Evolutionary conservation across 2,113 vertebrate species (phyloP).

Genomic region (Osmerus mordax): DNA sequence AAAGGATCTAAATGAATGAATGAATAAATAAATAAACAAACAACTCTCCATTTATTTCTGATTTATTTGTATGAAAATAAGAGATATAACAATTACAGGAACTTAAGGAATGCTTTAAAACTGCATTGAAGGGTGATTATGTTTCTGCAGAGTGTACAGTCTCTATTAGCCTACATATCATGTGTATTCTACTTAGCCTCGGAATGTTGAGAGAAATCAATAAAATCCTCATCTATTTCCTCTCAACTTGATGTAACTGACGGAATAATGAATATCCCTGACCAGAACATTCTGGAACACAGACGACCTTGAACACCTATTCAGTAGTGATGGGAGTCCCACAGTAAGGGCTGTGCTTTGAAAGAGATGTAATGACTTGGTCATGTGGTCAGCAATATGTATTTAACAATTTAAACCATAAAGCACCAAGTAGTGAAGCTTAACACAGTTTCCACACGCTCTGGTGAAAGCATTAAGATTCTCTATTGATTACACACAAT

Average conservation of each 20-base stretch:
- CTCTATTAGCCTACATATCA: conserved; percentile 15
- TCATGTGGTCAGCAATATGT: no score
- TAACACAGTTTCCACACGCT: neutral
- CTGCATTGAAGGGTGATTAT: conserved; percentile 46
- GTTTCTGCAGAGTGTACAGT: conserved; percentile 12
- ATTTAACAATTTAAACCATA: no score
- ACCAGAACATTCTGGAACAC: conserved; percentile 3
- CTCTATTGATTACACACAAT: neutral
- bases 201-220: no score
- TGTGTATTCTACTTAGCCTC: neutral
- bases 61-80: conserved; percentile 75
- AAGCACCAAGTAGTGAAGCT: no score
- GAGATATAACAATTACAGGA: conserved; percentile 59
- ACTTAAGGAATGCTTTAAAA: conserved; percentile 48
- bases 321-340: no score
- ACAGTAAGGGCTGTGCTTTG: no score
- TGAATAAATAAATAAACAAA: conserved; percentile 14
- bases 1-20: neutral
- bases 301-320: neutral
- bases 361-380: no score
- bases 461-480: neutral
- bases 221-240: no score
- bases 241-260: no score
- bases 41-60: conserved; percentile 39
- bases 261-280: no score